Evolutionary conservation across 2,797 vertebrate genomes (phyloP), one percentile per base, ranked within the genome.

Genomic region (Eurystomus glaucurus): DNA sequence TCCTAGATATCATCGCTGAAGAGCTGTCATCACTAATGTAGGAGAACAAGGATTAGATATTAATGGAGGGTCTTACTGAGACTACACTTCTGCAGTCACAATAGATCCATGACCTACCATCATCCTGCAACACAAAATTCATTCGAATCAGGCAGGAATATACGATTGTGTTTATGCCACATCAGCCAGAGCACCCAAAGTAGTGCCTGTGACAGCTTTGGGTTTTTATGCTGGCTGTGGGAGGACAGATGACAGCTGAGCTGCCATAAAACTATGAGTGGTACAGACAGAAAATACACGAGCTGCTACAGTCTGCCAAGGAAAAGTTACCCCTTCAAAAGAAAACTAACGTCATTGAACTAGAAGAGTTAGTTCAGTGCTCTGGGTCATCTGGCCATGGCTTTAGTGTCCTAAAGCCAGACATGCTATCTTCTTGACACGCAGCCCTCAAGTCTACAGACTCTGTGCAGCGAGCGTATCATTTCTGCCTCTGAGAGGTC

Each of bases 211-310:
- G 88, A 80, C 79, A 93, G 1, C 72, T 48, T 7, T 22, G 61
- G 75, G 17, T 5, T 55, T 64, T 80, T 31, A 33, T 83, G 71
- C 68, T 84, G 52, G 15, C 41, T 70, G 28, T 46, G 58, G 79
- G 35, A 70, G 60, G 85, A 45, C 62, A 95, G 71, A 60, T 66
- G 71, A 72, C 79, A 93, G 68, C 75, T 52, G 68, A 96, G 91
- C 75, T 90, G 87, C 64, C 68, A 33, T 9, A 31, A 31, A 87
- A 17, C 55, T 54, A 6, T 2, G 29, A 93, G 75, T 54, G 43
- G 43, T 35, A 75, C 52, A 71, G 72, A 66, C 57, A 90, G 39
- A 60, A 90, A 95, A 70, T 39, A 17, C 50, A 4, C 33, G 72
- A 90, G 51, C 35, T 70, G 60, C 21, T 55, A n/a, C 23, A 45